phyloP scores from a whole-genome alignment of 2,113 vertebrate species.

The Epinephelus lanceolatus region DNA sequence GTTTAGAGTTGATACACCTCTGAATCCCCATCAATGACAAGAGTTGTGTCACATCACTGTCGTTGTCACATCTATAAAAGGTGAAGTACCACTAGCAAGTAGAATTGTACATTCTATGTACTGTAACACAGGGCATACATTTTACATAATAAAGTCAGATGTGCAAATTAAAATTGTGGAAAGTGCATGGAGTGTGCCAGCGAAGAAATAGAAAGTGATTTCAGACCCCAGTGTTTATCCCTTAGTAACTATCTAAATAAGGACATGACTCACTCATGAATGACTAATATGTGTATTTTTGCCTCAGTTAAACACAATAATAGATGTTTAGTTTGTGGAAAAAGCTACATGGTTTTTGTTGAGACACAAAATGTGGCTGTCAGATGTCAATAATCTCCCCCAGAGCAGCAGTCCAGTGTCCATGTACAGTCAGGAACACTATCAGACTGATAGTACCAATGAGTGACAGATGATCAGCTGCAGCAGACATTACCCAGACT shows the following conservation, averaged over 20 bases:
- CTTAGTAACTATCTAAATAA: background rate
- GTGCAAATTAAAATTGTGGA: background rate
- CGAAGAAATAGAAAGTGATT: background rate
- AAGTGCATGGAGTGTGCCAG: background rate
- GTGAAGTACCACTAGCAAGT: background rate
- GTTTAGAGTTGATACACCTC: background rate
- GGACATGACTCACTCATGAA: no score
- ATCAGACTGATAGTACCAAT: conserved; percentile 78
- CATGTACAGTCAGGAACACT: conserved; percentile 65
- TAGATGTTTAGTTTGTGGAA: background rate
- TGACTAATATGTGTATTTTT: background rate
- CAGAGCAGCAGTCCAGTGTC: conserved; percentile 9
- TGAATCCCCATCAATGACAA: background rate
- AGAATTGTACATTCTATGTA: no score
- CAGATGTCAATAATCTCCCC: conserved; percentile 40
- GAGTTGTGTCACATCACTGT: background rate
- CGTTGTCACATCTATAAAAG: no score
- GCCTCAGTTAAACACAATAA: background rate
- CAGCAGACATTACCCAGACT: conserved; percentile 81
- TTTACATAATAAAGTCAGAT: background rate
- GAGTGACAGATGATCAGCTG: conserved; percentile 83
- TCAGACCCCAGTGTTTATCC: background rate
- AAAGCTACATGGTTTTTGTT: background rate
- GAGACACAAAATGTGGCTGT: conserved; percentile 18
- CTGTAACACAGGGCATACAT: background rate